Percentiles rank a stretch among this genome's conserved stretches.
These are phyloP conservation scores for Chlorops oryzae DNA, from an alignment of 1,140 invertebrate species.

Conservation along the genomic window DNA sequence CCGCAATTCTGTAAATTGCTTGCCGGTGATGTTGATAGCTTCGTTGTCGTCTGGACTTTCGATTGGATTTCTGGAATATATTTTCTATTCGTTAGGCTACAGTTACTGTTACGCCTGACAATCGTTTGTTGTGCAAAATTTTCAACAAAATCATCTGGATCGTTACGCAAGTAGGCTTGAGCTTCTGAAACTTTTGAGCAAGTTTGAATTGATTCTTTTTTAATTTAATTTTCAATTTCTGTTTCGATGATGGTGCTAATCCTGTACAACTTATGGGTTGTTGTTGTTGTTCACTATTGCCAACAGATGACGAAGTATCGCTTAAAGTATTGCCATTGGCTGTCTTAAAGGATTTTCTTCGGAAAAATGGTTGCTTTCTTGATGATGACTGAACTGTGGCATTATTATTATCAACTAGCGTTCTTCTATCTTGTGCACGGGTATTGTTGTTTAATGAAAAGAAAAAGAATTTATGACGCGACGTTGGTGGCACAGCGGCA, in stretches of 20 bases:
- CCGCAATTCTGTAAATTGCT: too few species aligned
- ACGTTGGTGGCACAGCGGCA: too few species aligned
- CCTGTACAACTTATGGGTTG: neutral
- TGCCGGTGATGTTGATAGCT: too few species aligned
- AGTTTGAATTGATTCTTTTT: conserved; percentile 21
- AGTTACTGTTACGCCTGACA: conserved; percentile 15
- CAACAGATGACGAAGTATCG: neutral
- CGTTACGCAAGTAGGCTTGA: conserved; percentile 18
- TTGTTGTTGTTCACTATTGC: neutral
- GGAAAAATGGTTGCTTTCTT: conserved; percentile 8
- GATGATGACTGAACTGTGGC: too few species aligned
- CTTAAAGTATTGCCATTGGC: conserved; percentile 12
- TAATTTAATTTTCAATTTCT: conserved; percentile 18
- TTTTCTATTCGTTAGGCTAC: conserved; percentile 15
- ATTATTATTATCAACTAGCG: too few species aligned
- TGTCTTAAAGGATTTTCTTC: conserved; percentile 12
- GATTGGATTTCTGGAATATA: neutral
- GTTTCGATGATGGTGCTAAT: conserved; percentile 11
- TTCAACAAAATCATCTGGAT: conserved; percentile 18
- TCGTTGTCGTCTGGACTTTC: too few species aligned
- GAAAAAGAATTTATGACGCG: too few species aligned
- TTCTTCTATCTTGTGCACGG: too few species aligned
- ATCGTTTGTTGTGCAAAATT: conserved; percentile 21
- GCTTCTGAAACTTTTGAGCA: conserved; percentile 18
- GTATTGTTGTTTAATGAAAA: too few species aligned